These are phyloP conservation scores for Bimastos eiseni DNA, from an alignment of 2,888 invertebrate genomes.

Conservation along the genomic window DNA sequence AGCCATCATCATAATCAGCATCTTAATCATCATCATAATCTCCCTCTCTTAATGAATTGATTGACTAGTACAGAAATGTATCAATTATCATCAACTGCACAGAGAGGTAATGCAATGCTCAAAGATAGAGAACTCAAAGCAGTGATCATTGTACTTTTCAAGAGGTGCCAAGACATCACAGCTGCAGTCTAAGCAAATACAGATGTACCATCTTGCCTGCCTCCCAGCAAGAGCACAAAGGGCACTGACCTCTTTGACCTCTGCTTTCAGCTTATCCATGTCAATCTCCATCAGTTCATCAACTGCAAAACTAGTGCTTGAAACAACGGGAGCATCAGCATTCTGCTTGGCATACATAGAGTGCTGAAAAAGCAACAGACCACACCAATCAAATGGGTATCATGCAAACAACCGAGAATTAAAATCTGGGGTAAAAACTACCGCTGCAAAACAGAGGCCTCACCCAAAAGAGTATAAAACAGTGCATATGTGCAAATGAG, in stretches of 20 bases:
- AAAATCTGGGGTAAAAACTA: neutral
- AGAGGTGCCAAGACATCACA: too few species aligned
- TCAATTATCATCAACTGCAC: neutral
- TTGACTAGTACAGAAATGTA: neutral
- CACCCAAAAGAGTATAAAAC: neutral
- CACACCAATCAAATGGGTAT: neutral
- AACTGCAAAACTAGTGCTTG: constrained; percentile 18
- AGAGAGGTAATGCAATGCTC: neutral
- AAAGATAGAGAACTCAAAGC: neutral
- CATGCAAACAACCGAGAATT: neutral
- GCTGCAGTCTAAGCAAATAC: neutral
- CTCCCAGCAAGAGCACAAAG: neutral
- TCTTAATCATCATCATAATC: neutral
- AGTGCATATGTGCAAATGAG: neutral
- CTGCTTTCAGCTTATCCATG: constrained; percentile 40
- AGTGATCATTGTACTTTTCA: neutral
- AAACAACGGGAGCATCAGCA: neutral
- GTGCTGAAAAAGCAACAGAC: constrained; percentile 8
- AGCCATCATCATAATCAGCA: too few species aligned
- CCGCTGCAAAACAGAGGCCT: neutral
- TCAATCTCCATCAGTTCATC: constrained; percentile 36
- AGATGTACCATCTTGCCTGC: too few species aligned
- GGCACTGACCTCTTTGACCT: constrained; percentile 39
- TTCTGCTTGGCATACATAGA: neutral
- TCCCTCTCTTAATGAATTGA: neutral